Evolutionary conservation across 1,140 invertebrate species (phyloP).

Genomic region (Zaprionus inermis): DNA sequence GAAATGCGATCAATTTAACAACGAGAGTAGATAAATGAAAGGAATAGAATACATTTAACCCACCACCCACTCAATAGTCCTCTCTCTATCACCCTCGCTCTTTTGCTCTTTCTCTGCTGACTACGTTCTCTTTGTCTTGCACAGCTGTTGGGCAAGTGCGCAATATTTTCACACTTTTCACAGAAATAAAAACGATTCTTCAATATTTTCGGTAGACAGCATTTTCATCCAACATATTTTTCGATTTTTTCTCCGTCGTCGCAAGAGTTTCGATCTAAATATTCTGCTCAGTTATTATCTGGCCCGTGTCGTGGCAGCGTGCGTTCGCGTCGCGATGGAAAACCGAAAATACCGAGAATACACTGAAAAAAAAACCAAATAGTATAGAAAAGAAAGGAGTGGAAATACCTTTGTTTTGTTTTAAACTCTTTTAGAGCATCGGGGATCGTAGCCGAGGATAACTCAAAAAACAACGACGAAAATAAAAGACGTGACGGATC

Average conservation of each 20-base stretch:
- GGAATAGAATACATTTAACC: constrained; percentile 47
- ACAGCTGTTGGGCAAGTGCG: constrained; percentile 69
- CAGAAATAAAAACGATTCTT: constrained; percentile 81
- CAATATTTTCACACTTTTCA: constrained; percentile 83
- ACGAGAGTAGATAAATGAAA: constrained; percentile 56
- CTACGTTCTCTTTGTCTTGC: constrained; percentile 11
- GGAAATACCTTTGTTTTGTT: constrained; percentile 46
- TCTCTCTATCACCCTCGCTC: constrained; percentile 14
- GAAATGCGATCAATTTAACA: constrained; percentile 46
- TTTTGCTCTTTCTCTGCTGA: constrained; percentile 6
- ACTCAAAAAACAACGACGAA: constrained; percentile 47
- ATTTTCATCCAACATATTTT: constrained; percentile 55
- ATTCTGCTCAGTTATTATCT: constrained; percentile 78
- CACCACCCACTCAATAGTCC: constrained; percentile 22
- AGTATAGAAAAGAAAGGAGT: constrained; percentile 19
- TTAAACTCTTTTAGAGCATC: constrained; percentile 56
- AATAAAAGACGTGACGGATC: constrained; percentile 50
- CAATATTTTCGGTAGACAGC: constrained; percentile 68
- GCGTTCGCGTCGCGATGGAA: constrained; percentile 69
- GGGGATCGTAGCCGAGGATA: constrained; percentile 56
- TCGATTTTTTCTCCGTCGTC: constrained; percentile 54
- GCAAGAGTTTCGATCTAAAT: constrained; percentile 55
- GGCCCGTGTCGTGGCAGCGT: constrained; percentile 77
- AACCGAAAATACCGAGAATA: constrained; percentile 35
- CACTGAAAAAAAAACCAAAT: constrained; percentile 26